Base-by-base conservation (phyloP, 2,797 vertebrate genomes). In the Loris lydekkerianus region DNA sequence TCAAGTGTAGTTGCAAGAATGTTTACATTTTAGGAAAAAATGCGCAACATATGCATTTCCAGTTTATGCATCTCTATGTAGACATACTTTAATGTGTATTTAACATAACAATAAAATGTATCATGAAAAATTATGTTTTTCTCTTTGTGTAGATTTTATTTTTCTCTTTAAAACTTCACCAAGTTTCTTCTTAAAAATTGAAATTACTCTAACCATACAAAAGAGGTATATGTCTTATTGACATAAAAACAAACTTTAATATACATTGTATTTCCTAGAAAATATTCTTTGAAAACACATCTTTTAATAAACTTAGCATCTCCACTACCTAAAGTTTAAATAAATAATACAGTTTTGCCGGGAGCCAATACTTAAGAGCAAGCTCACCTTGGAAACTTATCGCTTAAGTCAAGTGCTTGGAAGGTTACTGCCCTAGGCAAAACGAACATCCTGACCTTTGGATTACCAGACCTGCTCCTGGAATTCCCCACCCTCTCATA, bases 201-300 rank as follows among this genome's bases (percentile, higher is more conserved):
- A 8, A 75, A 53, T 53, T 70, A 70, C 8, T 14, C 18, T 75
- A 63, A 43, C 40, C 65, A 7, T 0, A 46, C 8, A 10, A 76
- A 56, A 89, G 23, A 86, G 31, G 0, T 29, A 27, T 0, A 18
- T 77, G 14, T 34, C 15, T 69, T 40, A 84, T 5, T 67, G 13
- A 94, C 2, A 69, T 13, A n/a, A 88, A 85, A 63, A 29, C 27
- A 80, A 85, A 83, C 8, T 76, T 91, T 20, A 78, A 53, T 70
- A 46, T 63, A 31, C 10, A 58, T 34, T 75, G 4, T 25, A 29
- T 7, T 56, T 61, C 5, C 31, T 18, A 34, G 27, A 58, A 69
- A 63, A n/a, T 1, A 65, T 61, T 56, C 13, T 60, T 85, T 81
- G 21, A 77, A 73, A 86, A 61, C 20, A 31, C 10, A 15, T 53